Percentiles rank a stretch among this genome's conserved stretches.
phyloP scores from a whole-genome alignment of 2,113 vertebrate genomes.

The Oenanthe oenanthe region DNA sequence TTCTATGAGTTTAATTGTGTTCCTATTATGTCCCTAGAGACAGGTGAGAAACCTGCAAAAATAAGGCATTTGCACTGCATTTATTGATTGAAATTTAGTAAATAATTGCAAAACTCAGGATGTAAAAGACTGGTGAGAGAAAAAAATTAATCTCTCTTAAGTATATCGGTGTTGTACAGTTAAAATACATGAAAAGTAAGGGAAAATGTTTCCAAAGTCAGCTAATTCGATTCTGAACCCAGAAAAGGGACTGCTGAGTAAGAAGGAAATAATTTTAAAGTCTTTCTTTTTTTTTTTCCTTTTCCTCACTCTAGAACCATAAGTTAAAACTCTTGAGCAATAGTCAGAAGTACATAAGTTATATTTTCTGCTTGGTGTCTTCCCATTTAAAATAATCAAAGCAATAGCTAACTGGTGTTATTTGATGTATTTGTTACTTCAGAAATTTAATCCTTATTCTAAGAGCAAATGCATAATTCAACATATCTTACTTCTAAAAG shows the following conservation, averaged over 20 bases:
- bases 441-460: not conserved
- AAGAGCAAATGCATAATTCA: not conserved
- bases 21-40: not conserved
- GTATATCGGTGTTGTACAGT: not conserved
- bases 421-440: not conserved
- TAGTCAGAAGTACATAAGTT: not conserved
- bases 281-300: not conserved
- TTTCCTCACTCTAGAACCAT: not conserved
- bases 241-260: not conserved
- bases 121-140: not conserved
- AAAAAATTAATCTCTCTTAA: not conserved
- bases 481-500: not conserved
- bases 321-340: not conserved
- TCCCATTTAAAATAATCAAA: not conserved
- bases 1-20: not conserved
- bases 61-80: not conserved
- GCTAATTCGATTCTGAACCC: not conserved
- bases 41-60: not conserved
- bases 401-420: not conserved
- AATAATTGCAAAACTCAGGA: not conserved
- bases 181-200: not conserved
- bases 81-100: not conserved
- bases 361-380: not conserved
- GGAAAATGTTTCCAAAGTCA: not conserved
- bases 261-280: not conserved